Evolutionary conservation across 1,140 invertebrate genomes (phyloP).

Genomic region (Apocrypta bakeri): DNA sequence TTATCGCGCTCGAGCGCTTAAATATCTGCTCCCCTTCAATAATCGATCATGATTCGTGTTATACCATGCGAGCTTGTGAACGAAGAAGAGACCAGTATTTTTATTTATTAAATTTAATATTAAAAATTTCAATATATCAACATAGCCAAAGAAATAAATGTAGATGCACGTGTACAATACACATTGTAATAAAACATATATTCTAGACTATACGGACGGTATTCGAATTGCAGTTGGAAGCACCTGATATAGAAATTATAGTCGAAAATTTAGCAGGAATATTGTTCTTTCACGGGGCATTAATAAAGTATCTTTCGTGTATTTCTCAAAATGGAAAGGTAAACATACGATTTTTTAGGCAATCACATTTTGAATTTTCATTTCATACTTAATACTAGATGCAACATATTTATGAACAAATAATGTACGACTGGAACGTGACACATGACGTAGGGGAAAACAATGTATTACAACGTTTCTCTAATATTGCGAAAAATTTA

Average conservation of each 20-base stretch:
- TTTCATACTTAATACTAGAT: neutral
- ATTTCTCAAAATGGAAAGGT: constrained; percentile 30
- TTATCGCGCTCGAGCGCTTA: neutral
- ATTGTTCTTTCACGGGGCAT: neutral
- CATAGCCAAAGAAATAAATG: neutral
- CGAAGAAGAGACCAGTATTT: too few relatives aligned
- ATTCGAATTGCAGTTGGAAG: neutral
- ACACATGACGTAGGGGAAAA: neutral
- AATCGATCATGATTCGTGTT: neutral
- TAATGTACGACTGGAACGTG: neutral
- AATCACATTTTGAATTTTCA: neutral
- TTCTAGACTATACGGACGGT: neutral
- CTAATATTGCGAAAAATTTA: neutral
- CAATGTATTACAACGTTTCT: neutral
- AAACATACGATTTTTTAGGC: neutral
- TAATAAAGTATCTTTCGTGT: neutral
- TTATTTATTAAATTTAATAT: too few relatives aligned
- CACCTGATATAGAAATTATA: neutral
- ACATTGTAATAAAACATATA: neutral
- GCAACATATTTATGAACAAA: neutral
- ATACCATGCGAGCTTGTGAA: neutral
- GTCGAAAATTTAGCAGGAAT: constrained; percentile 22
- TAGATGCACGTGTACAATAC: too few relatives aligned
- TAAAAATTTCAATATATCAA: neutral
- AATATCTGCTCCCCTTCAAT: neutral